phyloP scores from a whole-genome alignment of 2,113 vertebrate genomes.

The Girardinichthys multiradiatus region DNA sequence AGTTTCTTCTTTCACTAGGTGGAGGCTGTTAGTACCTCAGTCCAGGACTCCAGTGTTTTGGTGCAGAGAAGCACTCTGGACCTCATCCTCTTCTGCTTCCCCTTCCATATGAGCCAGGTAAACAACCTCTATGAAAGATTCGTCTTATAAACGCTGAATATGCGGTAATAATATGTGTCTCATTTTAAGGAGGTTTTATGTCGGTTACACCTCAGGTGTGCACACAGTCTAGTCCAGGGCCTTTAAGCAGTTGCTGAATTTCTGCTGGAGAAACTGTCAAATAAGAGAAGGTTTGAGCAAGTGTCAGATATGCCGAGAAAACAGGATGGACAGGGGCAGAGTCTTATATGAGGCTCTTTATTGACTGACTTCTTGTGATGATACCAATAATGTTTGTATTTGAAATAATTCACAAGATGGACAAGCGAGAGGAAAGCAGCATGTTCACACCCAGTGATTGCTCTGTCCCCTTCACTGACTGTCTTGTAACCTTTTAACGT shows the following conservation, averaged over 20 bases:
- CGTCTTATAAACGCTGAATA: no score
- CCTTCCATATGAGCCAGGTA: conserved; percentile 99
- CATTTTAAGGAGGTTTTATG: no score
- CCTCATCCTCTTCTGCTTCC: conserved; percentile 98
- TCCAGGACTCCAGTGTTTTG: conserved; percentile 97
- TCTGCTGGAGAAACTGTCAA: not conserved
- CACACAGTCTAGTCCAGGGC: not conserved
- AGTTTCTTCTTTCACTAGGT: conserved; percentile 81
- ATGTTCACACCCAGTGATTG: not conserved
- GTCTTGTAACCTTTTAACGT: not conserved
- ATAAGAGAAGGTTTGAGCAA: not conserved
- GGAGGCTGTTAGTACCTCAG: conserved; percentile 97
- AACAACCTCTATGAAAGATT: conserved; percentile 1
- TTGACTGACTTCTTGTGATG: not conserved
- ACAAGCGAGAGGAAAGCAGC: not conserved
- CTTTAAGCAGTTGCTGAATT: not conserved
- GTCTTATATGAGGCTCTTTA: no score
- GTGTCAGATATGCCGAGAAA: no score
- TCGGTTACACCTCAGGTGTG: no score
- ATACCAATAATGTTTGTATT: not conserved
- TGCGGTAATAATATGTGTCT: no score
- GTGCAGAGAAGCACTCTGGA: conserved; percentile 98
- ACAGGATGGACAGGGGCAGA: no score
- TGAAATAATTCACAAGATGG: not conserved
- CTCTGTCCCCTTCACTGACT: not conserved